Evolutionary conservation across 2,888 invertebrate genomes (phyloP).

Genomic region (Diaperis boleti): DNA sequence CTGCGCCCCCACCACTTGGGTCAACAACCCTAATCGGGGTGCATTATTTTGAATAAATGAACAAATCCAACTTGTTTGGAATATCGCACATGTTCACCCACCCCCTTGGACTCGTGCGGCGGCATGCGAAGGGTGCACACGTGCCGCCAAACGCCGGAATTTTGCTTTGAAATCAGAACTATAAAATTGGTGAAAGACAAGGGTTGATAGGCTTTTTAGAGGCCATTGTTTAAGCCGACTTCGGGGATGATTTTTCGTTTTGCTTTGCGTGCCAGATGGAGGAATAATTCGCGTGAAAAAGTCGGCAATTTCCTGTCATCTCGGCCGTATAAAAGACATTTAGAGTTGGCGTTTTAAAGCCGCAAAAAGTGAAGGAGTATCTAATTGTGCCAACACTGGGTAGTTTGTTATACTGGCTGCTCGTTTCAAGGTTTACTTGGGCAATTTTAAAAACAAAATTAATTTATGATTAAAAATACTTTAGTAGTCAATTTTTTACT

Average conservation of each 20-base stretch:
- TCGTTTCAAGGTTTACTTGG: too few relatives aligned
- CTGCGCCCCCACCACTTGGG: constrained; percentile 39
- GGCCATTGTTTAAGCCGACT: background rate
- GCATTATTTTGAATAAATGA: constrained; percentile 32
- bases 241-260: background rate
- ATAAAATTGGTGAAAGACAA: constrained; percentile 4
- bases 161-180: background rate
- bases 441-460: too few relatives aligned
- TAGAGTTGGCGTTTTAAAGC: background rate
- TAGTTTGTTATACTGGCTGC: too few relatives aligned
- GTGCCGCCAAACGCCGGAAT: constrained; percentile 44
- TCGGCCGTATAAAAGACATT: background rate
- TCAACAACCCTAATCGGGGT: constrained; percentile 47
- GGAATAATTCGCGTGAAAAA: constrained; percentile 1
- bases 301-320: background rate
- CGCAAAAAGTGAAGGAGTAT: background rate
- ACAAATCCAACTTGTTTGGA: constrained; percentile 19
- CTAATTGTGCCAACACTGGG: background rate
- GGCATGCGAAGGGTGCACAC: constrained; percentile 50
- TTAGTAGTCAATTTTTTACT: too few relatives aligned
- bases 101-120: constrained; percentile 33
- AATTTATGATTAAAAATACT: too few relatives aligned
- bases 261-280: background rate
- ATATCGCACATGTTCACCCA: constrained; percentile 29
- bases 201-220: constrained; percentile 22